A percentile compares a stretch with the other conserved stretches of the same genome.
Conservation (phyloP, 1,140 invertebrate genomes). For the Calosoma granatense region DNA sequence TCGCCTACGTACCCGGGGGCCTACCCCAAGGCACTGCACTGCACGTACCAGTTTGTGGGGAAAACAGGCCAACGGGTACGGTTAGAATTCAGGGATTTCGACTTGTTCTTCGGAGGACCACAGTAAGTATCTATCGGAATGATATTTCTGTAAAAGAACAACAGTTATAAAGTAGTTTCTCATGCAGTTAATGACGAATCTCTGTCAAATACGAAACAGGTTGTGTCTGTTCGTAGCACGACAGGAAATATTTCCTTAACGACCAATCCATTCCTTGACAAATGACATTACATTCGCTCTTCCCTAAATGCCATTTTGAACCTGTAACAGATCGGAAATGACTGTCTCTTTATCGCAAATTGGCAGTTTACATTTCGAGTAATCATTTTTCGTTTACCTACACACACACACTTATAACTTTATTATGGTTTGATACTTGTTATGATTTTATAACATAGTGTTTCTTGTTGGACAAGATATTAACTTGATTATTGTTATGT, state of each 20-base stretch:
- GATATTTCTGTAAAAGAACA: too few relatives aligned
- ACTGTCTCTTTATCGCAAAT: too few relatives aligned
- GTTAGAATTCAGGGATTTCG: constrained; percentile 96
- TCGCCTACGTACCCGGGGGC: constrained; percentile 98
- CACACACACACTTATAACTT: background rate
- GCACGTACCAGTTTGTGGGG: constrained; percentile 92
- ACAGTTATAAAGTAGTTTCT: too few relatives aligned
- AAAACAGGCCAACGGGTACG: constrained; percentile 80
- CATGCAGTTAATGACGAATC: too few relatives aligned
- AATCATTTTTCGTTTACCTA: background rate
- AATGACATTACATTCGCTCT: background rate
- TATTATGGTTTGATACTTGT: too few relatives aligned
- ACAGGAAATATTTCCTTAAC: background rate
- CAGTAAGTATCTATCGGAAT: constrained; percentile 96
- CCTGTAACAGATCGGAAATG: background rate
- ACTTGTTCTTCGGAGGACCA: constrained; percentile 95
- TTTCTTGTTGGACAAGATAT: background rate
- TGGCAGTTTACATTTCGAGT: background rate
- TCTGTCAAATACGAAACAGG: too few relatives aligned
- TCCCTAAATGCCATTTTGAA: too few relatives aligned
- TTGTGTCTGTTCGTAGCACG: too few relatives aligned
- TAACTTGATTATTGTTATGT: constrained; percentile 17
- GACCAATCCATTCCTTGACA: background rate
- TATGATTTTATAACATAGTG: too few relatives aligned
- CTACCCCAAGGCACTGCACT: constrained; percentile 92